A percentile compares a stretch with the other conserved stretches of the same genome.
phyloP scores from a whole-genome alignment of 2,113 vertebrate genomes.

The Galeopterus variegatus region DNA sequence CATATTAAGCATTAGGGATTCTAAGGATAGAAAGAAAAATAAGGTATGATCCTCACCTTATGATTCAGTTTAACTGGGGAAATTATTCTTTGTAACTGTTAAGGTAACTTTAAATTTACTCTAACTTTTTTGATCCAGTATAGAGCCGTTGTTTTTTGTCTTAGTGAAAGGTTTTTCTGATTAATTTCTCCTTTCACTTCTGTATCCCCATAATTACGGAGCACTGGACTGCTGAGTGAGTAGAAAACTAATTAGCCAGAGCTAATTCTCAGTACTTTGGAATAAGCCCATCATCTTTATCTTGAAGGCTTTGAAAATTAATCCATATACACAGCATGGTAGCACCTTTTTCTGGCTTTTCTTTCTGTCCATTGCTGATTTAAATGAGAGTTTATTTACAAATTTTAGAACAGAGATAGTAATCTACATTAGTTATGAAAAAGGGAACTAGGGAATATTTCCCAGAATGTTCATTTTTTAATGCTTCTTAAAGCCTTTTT shows the following conservation, averaged over 20 bases:
- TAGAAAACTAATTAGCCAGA: conserved; percentile 49
- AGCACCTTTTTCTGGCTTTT: conserved; percentile 14
- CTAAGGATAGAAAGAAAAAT: conserved; percentile 41
- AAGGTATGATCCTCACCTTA: not conserved
- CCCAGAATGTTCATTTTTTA: conserved; percentile 12
- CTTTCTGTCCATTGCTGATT: conserved; percentile 28
- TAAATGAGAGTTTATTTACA: conserved; percentile 53
- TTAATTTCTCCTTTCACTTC: conserved; percentile 35
- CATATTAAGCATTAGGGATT: not conserved
- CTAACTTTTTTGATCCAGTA: not conserved
- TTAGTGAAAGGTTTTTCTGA: conserved; percentile 37
- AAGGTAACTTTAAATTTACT: conserved; percentile 11
- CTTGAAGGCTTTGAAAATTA: conserved; percentile 49
- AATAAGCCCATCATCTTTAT: conserved; percentile 50
- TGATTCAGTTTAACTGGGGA: conserved; percentile 1
- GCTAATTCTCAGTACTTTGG: conserved; percentile 54
- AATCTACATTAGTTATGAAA: not conserved
- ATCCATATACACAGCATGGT: not conserved
- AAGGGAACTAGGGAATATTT: conserved; percentile 34
- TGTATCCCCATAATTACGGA: conserved; percentile 10
- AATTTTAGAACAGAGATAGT: not conserved
- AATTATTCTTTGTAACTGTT: conserved; percentile 36
- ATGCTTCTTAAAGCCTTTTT: not conserved
- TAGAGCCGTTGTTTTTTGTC: not conserved
- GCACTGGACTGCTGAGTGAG: not conserved